A percentile compares a stretch with the other conserved stretches of the same genome.
Evolutionary conservation across 1,140 invertebrate genomes (phyloP).

Genomic region (Mercenaria mercenaria): DNA sequence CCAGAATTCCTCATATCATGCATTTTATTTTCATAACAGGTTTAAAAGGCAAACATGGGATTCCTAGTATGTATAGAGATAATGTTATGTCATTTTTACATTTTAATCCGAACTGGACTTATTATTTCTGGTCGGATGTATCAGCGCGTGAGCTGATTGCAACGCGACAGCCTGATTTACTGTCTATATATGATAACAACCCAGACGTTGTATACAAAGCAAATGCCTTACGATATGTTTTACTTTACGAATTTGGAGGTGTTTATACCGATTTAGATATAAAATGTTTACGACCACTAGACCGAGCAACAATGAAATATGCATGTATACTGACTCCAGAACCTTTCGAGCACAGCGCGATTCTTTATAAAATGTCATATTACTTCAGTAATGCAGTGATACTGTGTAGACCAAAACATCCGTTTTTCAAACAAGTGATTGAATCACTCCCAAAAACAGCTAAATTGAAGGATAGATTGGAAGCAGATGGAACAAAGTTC

Average conservation of each 20-base stretch:
- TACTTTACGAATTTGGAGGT: slow-evolving; percentile 30
- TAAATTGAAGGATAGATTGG: background rate
- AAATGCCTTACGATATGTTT: slow-evolving; percentile 17
- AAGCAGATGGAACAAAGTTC: background rate
- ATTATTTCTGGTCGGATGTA: slow-evolving; percentile 45
- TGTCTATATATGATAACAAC: background rate
- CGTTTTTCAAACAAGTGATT: background rate
- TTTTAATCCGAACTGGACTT: slow-evolving; percentile 23
- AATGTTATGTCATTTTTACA: background rate
- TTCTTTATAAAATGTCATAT: background rate
- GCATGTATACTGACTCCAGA: slow-evolving; percentile 6
- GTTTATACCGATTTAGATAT: slow-evolving; percentile 36
- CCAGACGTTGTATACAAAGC: background rate
- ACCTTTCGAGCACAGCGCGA: slow-evolving; percentile 30
- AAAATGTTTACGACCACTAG: background rate
- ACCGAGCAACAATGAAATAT: slow-evolving; percentile 6
- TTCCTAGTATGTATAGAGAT: background rate
- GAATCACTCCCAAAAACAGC: background rate
- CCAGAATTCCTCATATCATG: slow-evolving; percentile 44
- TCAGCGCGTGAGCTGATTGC: background rate
- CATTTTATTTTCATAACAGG: background rate
- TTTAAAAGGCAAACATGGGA: background rate
- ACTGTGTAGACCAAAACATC: slow-evolving; percentile 13
- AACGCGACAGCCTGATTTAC: background rate
- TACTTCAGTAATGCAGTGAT: slow-evolving; percentile 22